Conservation (phyloP, 1,140 invertebrate genomes). For the Conopomorpha cramerella region DNA sequence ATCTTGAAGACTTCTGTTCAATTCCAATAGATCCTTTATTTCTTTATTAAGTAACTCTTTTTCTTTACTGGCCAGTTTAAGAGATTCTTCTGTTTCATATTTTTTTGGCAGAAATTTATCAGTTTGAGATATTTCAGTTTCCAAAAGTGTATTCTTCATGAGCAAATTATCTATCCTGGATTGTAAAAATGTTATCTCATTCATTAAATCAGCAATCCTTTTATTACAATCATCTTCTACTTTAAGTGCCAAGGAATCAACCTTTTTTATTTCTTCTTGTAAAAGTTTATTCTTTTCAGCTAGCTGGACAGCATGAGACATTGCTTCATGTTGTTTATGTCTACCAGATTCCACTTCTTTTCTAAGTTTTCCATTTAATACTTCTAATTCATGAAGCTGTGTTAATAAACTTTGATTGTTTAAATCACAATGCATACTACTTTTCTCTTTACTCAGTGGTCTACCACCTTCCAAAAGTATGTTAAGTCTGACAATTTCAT, state of each 20-base stretch:
- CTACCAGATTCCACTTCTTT: slow-evolving; percentile 60
- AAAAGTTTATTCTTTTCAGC: slow-evolving; percentile 69
- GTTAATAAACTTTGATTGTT: slow-evolving; percentile 33
- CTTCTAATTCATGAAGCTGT: slow-evolving; percentile 59
- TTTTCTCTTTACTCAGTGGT: slow-evolving; percentile 64
- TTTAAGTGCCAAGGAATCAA: slow-evolving; percentile 69
- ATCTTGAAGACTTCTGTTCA: slow-evolving; percentile 44
- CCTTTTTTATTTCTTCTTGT: slow-evolving; percentile 69
- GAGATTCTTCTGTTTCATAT: slow-evolving; percentile 20
- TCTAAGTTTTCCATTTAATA: slow-evolving; percentile 61
- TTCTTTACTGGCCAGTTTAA: slow-evolving; percentile 18
- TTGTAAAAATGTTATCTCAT: slow-evolving; percentile 33
- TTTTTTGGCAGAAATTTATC: slow-evolving; percentile 16
- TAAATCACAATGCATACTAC: slow-evolving; percentile 44
- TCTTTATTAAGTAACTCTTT: too few species aligned
- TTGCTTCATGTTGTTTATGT: slow-evolving; percentile 74
- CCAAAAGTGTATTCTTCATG: slow-evolving; percentile 30
- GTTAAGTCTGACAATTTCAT: slow-evolving; percentile 67
- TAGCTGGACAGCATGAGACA: slow-evolving; percentile 68
- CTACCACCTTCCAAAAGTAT: slow-evolving; percentile 67
- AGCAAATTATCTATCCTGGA: slow-evolving; percentile 26
- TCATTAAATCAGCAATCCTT: slow-evolving; percentile 32
- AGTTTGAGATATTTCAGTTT: slow-evolving; percentile 21
- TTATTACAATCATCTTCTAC: slow-evolving; percentile 69
- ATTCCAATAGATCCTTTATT: slow-evolving; percentile 34